These are phyloP conservation scores for Hemaris fuciformis DNA, from an alignment of 2,888 invertebrate genomes.

Conservation along the genomic window DNA sequence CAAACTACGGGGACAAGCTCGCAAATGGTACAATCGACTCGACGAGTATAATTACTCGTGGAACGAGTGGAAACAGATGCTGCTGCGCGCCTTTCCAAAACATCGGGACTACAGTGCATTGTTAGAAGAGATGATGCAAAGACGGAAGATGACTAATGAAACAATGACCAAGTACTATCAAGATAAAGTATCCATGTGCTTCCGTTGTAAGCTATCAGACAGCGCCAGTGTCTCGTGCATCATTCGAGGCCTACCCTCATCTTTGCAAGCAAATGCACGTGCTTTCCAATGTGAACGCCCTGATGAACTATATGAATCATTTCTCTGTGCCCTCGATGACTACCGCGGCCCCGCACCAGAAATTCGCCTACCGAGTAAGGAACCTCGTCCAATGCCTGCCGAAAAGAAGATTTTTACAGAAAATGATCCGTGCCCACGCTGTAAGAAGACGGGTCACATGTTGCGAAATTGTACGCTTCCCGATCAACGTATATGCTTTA, in stretches of 20 bases:
- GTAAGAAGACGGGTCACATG: too few relatives aligned
- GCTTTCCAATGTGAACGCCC: constrained; percentile 31
- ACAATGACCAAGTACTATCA: constrained; percentile 41
- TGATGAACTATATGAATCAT: constrained; percentile 28
- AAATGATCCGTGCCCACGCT: too few relatives aligned
- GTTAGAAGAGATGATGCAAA: constrained; percentile 28
- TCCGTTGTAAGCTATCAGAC: constrained; percentile 30
- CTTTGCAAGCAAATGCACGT: constrained; percentile 29
- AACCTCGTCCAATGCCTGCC: too few relatives aligned
- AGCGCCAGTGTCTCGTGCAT: constrained; percentile 31
- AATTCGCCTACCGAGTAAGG: too few relatives aligned
- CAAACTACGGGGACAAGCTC: constrained; percentile 31
- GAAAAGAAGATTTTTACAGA: too few relatives aligned
- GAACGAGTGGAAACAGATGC: constrained; percentile 33
- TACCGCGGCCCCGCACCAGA: too few relatives aligned
- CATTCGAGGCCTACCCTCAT: constrained; percentile 27
- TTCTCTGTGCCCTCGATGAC: constrained; percentile 29
- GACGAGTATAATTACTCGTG: constrained; percentile 33
- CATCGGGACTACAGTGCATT: constrained; percentile 28
- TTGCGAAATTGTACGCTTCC: too few relatives aligned
- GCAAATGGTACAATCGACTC: constrained; percentile 28
- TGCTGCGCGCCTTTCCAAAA: constrained; percentile 30
- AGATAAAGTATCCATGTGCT: constrained; percentile 35
- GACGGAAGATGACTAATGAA: too few relatives aligned
- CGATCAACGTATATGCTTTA: too few relatives aligned